Base-by-base conservation (phyloP, 2,797 vertebrate species). In the Halcyon leucocephala region DNA sequence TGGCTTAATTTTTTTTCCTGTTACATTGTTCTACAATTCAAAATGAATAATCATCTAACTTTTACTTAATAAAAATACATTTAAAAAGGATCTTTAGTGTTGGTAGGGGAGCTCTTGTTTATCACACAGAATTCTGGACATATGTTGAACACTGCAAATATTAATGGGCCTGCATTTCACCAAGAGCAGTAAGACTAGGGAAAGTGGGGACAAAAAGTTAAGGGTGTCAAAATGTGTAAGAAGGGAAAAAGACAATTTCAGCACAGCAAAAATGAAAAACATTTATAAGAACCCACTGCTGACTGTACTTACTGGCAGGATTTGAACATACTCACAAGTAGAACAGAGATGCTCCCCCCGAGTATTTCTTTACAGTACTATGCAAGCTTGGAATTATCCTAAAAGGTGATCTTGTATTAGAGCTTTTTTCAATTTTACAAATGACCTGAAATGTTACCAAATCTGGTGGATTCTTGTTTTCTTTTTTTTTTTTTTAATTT, bases 291-390 rank as follows among this genome's bases (percentile, higher is more conserved):
- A 83, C 7, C 10, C 1, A 2, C 12, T 72, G 37, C 8, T 55
- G 29, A n/a, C 49, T 77, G 25, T 17, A 37, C 11, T 51, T 67
- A 35, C 29, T 52, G 35, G 6, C 6, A 71, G 44, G n/a, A 64
- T 52, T 55, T 78, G 37, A 74, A 90, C 83, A 78, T 14, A 51
- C 4, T 52, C 16, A 16, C 28, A 44, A 29, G 21, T 51, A 19
- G 8, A 70, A 31, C 5, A 69, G 4, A 10, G 9, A 41, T 6
- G 4, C 1, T 5, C 4, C 7, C 5, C 4, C 11, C 17, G 8
- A 3, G 17, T 62, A 49, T 17, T 64, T 52, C 31, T 71, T 92
- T 71, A 65, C 15, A 64, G 14, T 64, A 44, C 4, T 26, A 3
- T 3, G 14, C 19, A 44, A 78, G 61, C 25, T 49, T 79, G 18